phyloP scores from a whole-genome alignment of 2,797 vertebrate genomes.

The Coluber constrictor region DNA sequence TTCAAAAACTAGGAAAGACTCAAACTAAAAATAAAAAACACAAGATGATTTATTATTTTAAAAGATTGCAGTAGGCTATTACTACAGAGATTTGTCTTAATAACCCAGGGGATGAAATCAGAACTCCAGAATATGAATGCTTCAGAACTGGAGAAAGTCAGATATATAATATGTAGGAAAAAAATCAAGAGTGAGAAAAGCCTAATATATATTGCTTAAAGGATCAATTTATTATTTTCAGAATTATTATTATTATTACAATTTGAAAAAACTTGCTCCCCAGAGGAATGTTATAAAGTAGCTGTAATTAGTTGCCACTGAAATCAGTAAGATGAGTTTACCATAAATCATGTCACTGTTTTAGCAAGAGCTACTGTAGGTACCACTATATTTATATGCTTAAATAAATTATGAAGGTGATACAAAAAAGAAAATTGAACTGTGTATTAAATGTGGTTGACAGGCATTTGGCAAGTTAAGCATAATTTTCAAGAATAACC shows the following conservation, averaged over 20 bases:
- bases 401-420: not conserved
- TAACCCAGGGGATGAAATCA: constrained; percentile 23
- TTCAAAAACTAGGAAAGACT: constrained; percentile 13
- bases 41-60: constrained; percentile 36
- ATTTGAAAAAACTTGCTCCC: not conserved
- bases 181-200: constrained; percentile 19
- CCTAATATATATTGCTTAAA: not conserved
- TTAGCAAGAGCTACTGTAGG: not conserved
- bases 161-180: not conserved
- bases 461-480: not conserved
- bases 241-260: not conserved
- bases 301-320: not conserved
- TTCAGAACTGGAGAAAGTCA: not conserved
- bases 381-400: not conserved
- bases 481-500: not conserved
- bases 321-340: not conserved
- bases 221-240: constrained; percentile 12
- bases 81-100: constrained; percentile 46
- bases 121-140: constrained; percentile 21
- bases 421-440: not conserved
- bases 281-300: not conserved
- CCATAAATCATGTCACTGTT: not conserved
- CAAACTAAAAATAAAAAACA: constrained; percentile 31
- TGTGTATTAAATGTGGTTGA: not conserved
- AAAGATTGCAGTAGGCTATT: constrained; percentile 39